Evolutionary conservation across 2,888 invertebrate species (phyloP), one percentile per base, ranked within the genome.

Genomic region (Dynastes grantii): DNA sequence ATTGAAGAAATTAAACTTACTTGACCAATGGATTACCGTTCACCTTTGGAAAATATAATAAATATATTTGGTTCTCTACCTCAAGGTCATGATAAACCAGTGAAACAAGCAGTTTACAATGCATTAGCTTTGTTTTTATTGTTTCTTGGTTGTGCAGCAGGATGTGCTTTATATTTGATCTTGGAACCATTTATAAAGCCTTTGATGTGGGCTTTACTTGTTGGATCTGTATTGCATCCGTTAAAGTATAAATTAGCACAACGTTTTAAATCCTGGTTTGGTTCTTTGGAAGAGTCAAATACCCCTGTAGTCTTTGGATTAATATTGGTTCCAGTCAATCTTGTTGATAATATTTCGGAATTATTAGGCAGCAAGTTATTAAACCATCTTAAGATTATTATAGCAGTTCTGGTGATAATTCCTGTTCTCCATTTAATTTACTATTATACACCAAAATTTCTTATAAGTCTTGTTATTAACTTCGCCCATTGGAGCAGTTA

Each of bases 191-290:
- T 98, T 89, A 93, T 99, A 51, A 95, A 96, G 83, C 98, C 99
- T 0, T 89, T 99, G 76, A 92, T 98, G 83, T 99, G 99, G 99
- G 98, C 99, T 0, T 90, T 98, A 78, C 90, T 99, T 49, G 96
- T 98, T 85, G 99, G 99, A n/a, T 97, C 98, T 0, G 95, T 98
- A 55, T 91, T 99, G n/a, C 97, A 98, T 88, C 99, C 99, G 0
- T 95, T 98, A 86, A 99, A 99, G 88, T 92, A 94, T 80, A 93
- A 92, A 77, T 88, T 98, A 64, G 94, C 97, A 0, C 93, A 93
- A 79, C 90, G 92, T 80, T 91, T 97, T 29, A 93, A 95, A 84
- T 91, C 92, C 82, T 97, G 97, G 97, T 94, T 97, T 85, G 91
- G 92, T 84, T 90, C 90, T 76, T 87, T 95, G 61, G 94, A 95